A percentile compares a stretch with the other conserved stretches of the same genome.
These are phyloP conservation scores for Larimichthys crocea DNA, from an alignment of 2,113 vertebrate species.

Conservation along the genomic window DNA sequence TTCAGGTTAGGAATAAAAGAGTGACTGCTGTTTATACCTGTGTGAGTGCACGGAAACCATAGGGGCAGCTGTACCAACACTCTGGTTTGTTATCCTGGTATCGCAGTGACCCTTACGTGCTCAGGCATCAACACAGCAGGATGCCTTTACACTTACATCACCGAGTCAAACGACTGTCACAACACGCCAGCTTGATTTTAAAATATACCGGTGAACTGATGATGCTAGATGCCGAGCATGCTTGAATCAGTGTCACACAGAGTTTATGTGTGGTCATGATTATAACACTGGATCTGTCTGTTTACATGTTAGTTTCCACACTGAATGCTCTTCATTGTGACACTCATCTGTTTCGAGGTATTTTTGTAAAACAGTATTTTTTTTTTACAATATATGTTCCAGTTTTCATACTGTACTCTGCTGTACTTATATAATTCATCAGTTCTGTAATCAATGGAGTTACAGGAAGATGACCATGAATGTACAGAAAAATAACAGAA, in stretches of 20 bases:
- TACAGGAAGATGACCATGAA: background rate
- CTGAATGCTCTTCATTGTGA: background rate
- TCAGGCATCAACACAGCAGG: slow-evolving; percentile 36
- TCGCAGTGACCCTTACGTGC: slow-evolving; percentile 17
- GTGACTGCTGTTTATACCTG: slow-evolving; percentile 68
- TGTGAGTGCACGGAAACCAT: slow-evolving; percentile 44
- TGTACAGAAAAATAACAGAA: background rate
- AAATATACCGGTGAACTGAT: slow-evolving; percentile 14
- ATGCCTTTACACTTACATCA: slow-evolving; percentile 46
- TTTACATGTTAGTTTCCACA: slow-evolving; percentile 9
- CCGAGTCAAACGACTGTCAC: slow-evolving; percentile 42
- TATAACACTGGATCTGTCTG: slow-evolving; percentile 8
- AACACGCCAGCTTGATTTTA: slow-evolving; percentile 12
- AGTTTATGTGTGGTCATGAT: slow-evolving; percentile 8
- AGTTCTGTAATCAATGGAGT: background rate
- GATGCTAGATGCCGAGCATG: background rate
- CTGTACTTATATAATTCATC: slow-evolving; percentile 17
- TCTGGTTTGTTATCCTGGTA: slow-evolving; percentile 40
- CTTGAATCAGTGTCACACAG: slow-evolving; percentile 9
- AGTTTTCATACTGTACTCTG: background rate
- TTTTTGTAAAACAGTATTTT: slow-evolving; percentile 21
- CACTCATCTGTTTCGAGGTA: slow-evolving; percentile 45
- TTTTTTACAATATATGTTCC: slow-evolving; percentile 4
- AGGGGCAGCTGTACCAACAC: slow-evolving; percentile 69
- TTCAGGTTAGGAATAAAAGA: slow-evolving; percentile 69